Base-by-base conservation (phyloP, 37 sponge, comb jelly and placozoan genomes). In the Cliona cf. orientalis region DNA sequence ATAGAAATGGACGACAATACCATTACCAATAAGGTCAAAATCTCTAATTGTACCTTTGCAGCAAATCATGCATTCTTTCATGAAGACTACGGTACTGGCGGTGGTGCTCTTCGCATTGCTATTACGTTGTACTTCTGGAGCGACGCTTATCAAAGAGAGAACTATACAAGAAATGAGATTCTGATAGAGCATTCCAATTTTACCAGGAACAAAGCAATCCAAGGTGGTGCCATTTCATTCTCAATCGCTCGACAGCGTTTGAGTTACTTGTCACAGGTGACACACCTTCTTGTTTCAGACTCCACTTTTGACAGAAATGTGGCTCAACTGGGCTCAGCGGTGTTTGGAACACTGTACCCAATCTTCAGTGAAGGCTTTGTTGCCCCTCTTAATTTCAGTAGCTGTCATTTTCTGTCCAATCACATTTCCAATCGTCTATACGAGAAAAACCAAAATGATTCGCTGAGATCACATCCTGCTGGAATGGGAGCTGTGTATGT, bases 171-270 rank as follows among this genome's bases (percentile, higher is more conserved):
- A 6, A 72, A 72, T 49, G 55, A 72, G 34, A 19, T 72, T 1
- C 25, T 29, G 1, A 9, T 31, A 78, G 63, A 44, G n/a, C 25
- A 36, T 25, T 60, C 62, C 42, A 36, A 35, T 42, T 81, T 81
- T 43, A 5, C 23, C 0, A 38, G 37, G 3, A 87, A 80, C 37
- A 0, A 2, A 4, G 79, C 75, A 21, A 59, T 75, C 33, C 57
- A 79, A 58, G 90, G 85, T 37, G 90, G 85, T 14, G 90, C 80
- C 1, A 12, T 82, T 31, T 72, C 85, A 0, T 29, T 85, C 19
- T 25, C 58, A 6, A 36, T 61, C 19, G 37, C 85, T 0, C 55
- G 60, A 11, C 70, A 71, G 17, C 36, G 73, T 12, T 34, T 14
- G n/a, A n/a, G n/a, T 26, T 9, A 33, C 25, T 23, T 4, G 11